Evolutionary conservation across 64 coral and sea anemone genomes (phyloP), one percentile per base, ranked within the genome.

Genomic region (Exaiptasia diaphana): DNA sequence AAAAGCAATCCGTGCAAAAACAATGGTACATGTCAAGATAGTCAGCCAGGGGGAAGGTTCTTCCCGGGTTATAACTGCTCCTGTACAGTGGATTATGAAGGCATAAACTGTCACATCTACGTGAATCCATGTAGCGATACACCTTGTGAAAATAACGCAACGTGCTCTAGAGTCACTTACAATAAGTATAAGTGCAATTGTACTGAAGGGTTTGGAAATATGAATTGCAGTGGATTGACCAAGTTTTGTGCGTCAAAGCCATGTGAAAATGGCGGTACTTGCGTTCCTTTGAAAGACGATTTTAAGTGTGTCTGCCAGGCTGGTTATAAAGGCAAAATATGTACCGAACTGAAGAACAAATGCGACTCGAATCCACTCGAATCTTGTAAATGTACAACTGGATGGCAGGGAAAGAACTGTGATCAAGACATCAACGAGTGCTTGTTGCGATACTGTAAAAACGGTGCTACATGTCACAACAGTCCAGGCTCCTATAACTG

Each of bases 11-110:
- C 85, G 9, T 89, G 86, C 31, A 44, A 64, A 2, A 73, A 95
- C 61, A 87, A 93, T 59, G 91, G 80, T 28, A 89, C 91, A 17
- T 95, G 91, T 55, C 52, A 74, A 45, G 91, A 95, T 39, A 85
- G 91, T 43, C 91, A 95, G 25, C 27, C 52, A 0, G 55, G 38
- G 15, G n/a, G 54, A 3, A 20, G 31, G 48, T 33, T 83, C 4
- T 94, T 85, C 24, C 91, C 91, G 4, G 91, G 86, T 21, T 95
- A 95, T 44, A 26, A 41, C 13, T 93, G 91, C 27, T 35, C 59
- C 18, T 93, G 91, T 22, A 79, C 85, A 0, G 71, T 83, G 13
- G 85, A 93, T 52, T 93, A 89, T 39, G 62, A 41, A 11, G 91
- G 91, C 53, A 38, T 67, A 21, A 53, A 39, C 7, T 93, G 91